A percentile compares a stretch with the other conserved stretches of the same genome.
phyloP scores from a whole-genome alignment of 2,888 invertebrate species.

The Nemotelus pantherinus region DNA sequence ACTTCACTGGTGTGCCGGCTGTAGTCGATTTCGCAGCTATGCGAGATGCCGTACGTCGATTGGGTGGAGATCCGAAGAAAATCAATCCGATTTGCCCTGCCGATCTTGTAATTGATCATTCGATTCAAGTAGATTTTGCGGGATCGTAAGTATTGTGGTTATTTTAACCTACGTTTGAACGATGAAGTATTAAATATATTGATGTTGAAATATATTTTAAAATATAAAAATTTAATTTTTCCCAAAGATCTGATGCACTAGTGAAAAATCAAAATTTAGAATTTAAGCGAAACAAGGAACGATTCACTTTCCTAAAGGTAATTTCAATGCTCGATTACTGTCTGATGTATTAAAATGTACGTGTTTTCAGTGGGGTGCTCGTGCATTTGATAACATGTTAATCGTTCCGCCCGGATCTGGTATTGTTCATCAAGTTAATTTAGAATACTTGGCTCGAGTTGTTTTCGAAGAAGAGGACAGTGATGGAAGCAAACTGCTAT shows the following conservation, averaged over 20 bases:
- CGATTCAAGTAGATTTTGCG: slow-evolving; percentile 95
- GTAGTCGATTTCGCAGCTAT: slow-evolving; percentile 99
- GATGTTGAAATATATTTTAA: slow-evolving; percentile 24
- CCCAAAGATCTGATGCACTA: slow-evolving; percentile 80
- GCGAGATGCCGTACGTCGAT: slow-evolving; percentile 89
- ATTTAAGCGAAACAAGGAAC: slow-evolving; percentile 93
- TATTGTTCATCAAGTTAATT: slow-evolving; percentile 97
- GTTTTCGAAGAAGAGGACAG: slow-evolving; percentile 76
- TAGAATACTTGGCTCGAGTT: slow-evolving; percentile 92
- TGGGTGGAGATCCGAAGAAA: slow-evolving; percentile 89
- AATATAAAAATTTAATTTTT: slow-evolving; percentile 5
- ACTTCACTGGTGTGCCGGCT: slow-evolving; percentile 96
- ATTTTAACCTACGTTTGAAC: not conserved
- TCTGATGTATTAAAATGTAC: not conserved
- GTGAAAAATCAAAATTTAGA: slow-evolving; percentile 94
- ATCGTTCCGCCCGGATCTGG: slow-evolving; percentile 99
- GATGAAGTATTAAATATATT: slow-evolving; percentile 23
- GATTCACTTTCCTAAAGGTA: slow-evolving; percentile 96
- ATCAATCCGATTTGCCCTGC: slow-evolving; percentile 98
- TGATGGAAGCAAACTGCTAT: slow-evolving; percentile 67
- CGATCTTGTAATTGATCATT: slow-evolving; percentile 98
- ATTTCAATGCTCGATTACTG: slow-evolving; percentile 17
- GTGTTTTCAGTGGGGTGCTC: slow-evolving; percentile 88
- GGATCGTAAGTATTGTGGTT: slow-evolving; percentile 68
- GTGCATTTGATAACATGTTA: slow-evolving; percentile 93